Percentiles rank a stretch among this genome's conserved stretches.
These are phyloP conservation scores for Diplodus sargus DNA, from an alignment of 2,797 vertebrate genomes.

Conservation along the genomic window DNA sequence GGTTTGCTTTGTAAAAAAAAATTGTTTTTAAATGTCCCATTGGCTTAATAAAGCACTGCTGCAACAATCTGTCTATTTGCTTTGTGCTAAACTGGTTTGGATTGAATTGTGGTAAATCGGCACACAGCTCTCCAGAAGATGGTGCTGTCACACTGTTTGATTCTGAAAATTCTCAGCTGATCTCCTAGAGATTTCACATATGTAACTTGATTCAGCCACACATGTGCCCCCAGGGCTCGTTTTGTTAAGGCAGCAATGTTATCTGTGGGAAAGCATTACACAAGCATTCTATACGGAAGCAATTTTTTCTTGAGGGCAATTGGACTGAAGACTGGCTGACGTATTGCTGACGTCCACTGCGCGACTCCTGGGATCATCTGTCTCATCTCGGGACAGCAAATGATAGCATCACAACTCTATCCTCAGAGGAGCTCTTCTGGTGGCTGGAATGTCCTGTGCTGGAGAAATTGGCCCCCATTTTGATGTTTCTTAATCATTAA, in stretches of 20 bases:
- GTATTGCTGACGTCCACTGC: constrained; percentile 40
- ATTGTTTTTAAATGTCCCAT: neutral
- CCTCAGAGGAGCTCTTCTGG: constrained; percentile 5
- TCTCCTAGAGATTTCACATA: neutral
- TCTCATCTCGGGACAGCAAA: constrained; percentile 25
- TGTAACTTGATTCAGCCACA: neutral
- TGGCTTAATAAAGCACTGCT: constrained; percentile 7
- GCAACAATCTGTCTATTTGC: constrained; percentile 3
- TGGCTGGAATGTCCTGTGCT: constrained; percentile 19
- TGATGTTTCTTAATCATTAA: neutral
- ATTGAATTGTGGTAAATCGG: constrained; percentile 25
- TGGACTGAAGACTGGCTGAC: constrained; percentile 32
- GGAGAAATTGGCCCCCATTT: neutral
- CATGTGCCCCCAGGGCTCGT: constrained; percentile 2
- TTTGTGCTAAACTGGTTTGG: constrained; percentile 4
- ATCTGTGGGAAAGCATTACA: constrained; percentile 24
- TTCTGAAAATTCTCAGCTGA: neutral
- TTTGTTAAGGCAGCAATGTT: constrained; percentile 3
- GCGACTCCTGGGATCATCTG: constrained; percentile 37
- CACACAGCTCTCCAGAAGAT: constrained; percentile 58
- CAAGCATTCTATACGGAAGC: constrained; percentile 12
- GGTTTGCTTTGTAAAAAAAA: neutral
- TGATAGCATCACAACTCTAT: constrained; percentile 26
- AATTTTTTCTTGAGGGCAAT: constrained; percentile 26
- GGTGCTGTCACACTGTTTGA: constrained; percentile 42